Conservation (phyloP, 2,113 vertebrate species). For the Cephalopterus ornatus region DNA sequence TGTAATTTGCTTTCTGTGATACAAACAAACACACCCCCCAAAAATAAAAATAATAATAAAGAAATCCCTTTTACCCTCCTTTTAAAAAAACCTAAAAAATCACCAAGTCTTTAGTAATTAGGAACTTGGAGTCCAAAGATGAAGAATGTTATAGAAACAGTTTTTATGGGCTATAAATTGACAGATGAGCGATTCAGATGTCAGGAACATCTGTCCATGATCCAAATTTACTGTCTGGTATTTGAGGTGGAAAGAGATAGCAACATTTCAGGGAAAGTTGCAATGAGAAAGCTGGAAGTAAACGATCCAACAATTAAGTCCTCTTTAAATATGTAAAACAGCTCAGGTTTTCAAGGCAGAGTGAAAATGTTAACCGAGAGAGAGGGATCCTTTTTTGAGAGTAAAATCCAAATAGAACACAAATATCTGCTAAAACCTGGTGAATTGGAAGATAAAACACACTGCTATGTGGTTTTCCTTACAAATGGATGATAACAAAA, state of each 20-base stretch:
- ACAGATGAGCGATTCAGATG: not conserved
- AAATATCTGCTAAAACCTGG: not conserved
- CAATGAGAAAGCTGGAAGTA: not conserved
- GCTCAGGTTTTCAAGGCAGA: not conserved
- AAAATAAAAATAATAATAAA: not conserved
- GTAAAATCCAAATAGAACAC: not conserved
- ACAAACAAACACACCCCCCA: not conserved
- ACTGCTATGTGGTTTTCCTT: not conserved
- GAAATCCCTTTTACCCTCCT: rapidly evolving
- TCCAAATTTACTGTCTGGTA: not conserved
- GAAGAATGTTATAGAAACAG: rapidly evolving
- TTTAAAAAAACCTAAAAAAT: not conserved
- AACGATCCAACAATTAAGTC: not conserved
- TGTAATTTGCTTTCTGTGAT: not conserved
- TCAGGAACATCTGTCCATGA: not conserved
- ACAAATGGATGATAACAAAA: not conserved
- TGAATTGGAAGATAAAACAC: not conserved
- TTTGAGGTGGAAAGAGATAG: not conserved
- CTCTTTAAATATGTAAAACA: not conserved
- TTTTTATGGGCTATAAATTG: not conserved
- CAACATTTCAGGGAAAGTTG: not conserved
- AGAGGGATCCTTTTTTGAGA: not conserved
- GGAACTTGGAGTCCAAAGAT: not conserved
- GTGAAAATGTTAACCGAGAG: not conserved
- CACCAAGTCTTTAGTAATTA: not conserved